Conservation (phyloP, 1,140 invertebrate species). For the Microplitis demolitor region DNA sequence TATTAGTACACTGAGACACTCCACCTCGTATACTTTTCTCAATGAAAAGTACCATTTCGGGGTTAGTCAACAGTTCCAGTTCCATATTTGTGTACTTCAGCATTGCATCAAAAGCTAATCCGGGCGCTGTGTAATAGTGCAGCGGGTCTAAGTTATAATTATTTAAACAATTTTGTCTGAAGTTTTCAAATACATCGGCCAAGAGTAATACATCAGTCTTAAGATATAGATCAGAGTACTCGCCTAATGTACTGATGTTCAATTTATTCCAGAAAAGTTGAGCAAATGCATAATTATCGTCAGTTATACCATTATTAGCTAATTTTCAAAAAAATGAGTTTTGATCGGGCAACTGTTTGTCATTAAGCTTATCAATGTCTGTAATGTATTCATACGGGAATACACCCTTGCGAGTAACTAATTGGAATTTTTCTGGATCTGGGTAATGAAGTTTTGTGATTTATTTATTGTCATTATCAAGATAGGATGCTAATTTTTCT, state of each 20-base stretch:
- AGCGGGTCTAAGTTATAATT: conserved; percentile 45
- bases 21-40: not conserved
- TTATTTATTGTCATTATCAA: conserved; percentile 24
- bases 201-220: not conserved
- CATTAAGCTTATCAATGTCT: no score
- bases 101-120: conserved; percentile 47
- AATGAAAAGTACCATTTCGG: conserved; percentile 44
- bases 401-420: conserved; percentile 33
- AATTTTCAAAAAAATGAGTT: no score
- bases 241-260: conserved; percentile 17
- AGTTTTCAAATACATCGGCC: conserved; percentile 62
- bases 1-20: conserved; percentile 43
- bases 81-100: conserved; percentile 51
- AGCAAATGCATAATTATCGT: conserved; percentile 2
- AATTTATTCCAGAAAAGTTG: conserved; percentile 1
- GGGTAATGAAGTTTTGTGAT: conserved; percentile 22
- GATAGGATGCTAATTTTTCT: conserved; percentile 35
- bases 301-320: no score
- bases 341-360: no score
- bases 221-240: conserved; percentile 5
- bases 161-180: conserved; percentile 38
- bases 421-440: conserved; percentile 19
- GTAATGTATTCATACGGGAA: conserved; percentile 1
- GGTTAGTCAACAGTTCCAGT: conserved; percentile 59
- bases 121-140: conserved; percentile 49